Percentiles rank a stretch among this genome's conserved stretches.
These are phyloP conservation scores for Phorcus lineatus DNA, from an alignment of 2,888 invertebrate species.

Conservation along the genomic window DNA sequence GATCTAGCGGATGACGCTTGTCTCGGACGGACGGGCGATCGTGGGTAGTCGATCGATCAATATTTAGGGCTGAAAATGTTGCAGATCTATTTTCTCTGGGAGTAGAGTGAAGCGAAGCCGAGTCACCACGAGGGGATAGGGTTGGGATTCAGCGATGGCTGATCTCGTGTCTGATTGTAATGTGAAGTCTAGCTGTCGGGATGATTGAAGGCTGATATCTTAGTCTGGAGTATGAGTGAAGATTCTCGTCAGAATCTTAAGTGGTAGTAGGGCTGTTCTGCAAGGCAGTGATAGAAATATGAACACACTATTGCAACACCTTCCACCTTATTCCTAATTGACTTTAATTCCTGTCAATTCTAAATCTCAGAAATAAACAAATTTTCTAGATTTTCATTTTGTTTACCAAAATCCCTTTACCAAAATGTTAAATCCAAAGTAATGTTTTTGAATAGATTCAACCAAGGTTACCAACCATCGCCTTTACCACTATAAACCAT, in stretches of 20 bases:
- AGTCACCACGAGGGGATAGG: constrained; percentile 4
- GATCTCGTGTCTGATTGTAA: neutral
- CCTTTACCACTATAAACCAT: too few relatives aligned
- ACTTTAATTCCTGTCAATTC: too few relatives aligned
- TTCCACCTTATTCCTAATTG: too few relatives aligned
- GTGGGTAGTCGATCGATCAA: neutral
- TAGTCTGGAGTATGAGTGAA: constrained; percentile 5
- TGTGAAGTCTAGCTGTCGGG: constrained; percentile 13
- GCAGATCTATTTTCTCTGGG: constrained; percentile 4
- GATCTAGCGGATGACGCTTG: constrained; percentile 1
- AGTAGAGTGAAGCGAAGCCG: neutral
- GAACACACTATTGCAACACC: neutral
- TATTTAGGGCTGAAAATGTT: constrained; percentile 2
- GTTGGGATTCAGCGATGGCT: constrained; percentile 8
- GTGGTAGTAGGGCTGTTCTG: constrained; percentile 28
- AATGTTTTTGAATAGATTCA: too few relatives aligned
- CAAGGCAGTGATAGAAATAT: constrained; percentile 33
- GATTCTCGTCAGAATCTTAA: constrained; percentile 4
- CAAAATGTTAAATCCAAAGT: neutral
- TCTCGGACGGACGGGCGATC: neutral
- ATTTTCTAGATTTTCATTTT: neutral
- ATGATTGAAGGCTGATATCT: neutral
- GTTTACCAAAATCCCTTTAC: neutral
- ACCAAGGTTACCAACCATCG: too few relatives aligned
- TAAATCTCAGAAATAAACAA: too few relatives aligned